Conservation (phyloP, 2,797 vertebrate species). For the Oryzias sinensis region DNA sequence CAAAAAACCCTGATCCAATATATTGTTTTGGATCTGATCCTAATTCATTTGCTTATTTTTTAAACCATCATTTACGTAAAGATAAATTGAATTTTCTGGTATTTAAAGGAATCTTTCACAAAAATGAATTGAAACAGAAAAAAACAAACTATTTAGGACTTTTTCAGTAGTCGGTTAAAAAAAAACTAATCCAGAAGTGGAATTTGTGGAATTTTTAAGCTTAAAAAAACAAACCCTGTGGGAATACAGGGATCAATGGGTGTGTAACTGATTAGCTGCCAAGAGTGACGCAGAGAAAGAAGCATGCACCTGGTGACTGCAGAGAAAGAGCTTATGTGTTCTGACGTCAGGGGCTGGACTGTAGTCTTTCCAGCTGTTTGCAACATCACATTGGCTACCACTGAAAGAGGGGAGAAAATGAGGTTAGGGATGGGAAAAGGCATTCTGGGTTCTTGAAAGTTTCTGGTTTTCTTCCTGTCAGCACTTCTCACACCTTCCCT, state of each 20-base stretch:
- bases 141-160: no score
- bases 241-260: neutral
- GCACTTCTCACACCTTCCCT: conserved; percentile 1
- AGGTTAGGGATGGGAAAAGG: conserved; percentile 38
- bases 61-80: no score
- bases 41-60: neutral
- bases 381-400: conserved; percentile 39
- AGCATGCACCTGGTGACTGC: conserved; percentile 18
- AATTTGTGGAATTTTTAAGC: no score
- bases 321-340: conserved; percentile 16
- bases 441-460: conserved; percentile 25
- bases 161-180: no score
- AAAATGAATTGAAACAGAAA: no score
- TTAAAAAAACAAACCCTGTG: no score
- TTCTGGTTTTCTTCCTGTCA: conserved; percentile 28
- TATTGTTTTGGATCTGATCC: neutral
- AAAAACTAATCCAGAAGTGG: no score
- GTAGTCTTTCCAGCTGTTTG: conserved; percentile 36
- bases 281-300: conserved; percentile 7
- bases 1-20: neutral
- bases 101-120: no score
- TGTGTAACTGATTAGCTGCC: conserved; percentile 14
- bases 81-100: no score
- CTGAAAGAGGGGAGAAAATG: conserved; percentile 43
- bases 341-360: conserved; percentile 18